Evolutionary conservation across 2,113 vertebrate species (phyloP).

Genomic region (Bettongia penicillata): DNA sequence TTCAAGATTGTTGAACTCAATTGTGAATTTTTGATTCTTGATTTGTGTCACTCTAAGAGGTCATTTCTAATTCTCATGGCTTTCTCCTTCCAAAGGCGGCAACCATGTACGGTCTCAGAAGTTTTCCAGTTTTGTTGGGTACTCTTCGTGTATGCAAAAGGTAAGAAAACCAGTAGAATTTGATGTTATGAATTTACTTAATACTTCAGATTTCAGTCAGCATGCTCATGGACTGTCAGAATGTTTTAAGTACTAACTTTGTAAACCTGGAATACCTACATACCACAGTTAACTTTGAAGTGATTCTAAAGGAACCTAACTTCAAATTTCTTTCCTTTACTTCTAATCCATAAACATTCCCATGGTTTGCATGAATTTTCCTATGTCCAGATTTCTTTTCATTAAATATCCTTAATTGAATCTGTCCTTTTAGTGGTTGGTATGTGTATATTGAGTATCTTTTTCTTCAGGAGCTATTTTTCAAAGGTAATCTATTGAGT

Average conservation of each 20-base stretch:
- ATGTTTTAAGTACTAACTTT: constrained; percentile 20
- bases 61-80: constrained; percentile 51
- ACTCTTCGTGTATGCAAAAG: constrained; percentile 96
- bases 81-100: constrained; percentile 85
- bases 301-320: constrained; percentile 29
- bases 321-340: background rate
- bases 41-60: background rate
- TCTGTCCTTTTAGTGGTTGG: background rate
- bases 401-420: constrained; percentile 18
- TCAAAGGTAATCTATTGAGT: background rate
- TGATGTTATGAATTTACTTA: background rate
- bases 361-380: background rate
- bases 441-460: background rate
- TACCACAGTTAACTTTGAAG: constrained; percentile 19
- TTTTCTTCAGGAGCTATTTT: background rate
- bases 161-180: constrained; percentile 81
- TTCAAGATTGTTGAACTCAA: background rate
- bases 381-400: background rate
- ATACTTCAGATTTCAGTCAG: constrained; percentile 21
- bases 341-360: constrained; percentile 2
- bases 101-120: constrained; percentile 93
- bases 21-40: constrained; percentile 34
- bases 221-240: constrained; percentile 8
- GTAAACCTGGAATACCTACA: background rate
- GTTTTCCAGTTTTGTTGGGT: constrained; percentile 98